Evolutionary conservation across 2,888 invertebrate genomes (phyloP), one percentile per base, ranked within the genome.

Genomic region (Linnaemya tessellans): DNA sequence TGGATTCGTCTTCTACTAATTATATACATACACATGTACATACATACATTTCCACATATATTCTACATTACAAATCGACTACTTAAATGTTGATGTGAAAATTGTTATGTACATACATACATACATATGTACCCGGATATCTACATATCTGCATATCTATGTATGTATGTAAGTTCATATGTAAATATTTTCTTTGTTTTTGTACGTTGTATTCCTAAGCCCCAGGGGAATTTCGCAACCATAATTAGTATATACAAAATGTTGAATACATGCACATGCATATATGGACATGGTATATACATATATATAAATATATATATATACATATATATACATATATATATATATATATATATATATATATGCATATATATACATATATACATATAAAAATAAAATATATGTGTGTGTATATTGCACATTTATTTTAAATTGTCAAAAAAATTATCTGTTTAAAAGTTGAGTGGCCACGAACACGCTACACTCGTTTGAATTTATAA

Each of bases 361-460:
- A 9, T 25, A 43, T 9, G n/a, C 38, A 41, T 41, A 9, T 41
- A 41, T 9, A 41, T 41, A 3, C 9, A 9, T 41, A 41, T 11
- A 41, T 41, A 41, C 38, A 41, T 41, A 3, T 30, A 30, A 30
- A 30, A 30, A 3, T 3, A 30, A 30, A 7, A 9, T 11, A 13
- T 13, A 41, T 56, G 8, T 58, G 7, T 1, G 4, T 35, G 9
- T 49, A 1, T 35, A 18, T 67, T 49, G 43, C 30, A 35, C 8
- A 70, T 54, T 51, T 38, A 22, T 70, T 70, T 22, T 22, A 41
- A 70, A 41, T 54, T 51, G 54, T 54, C 68, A 70, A 70, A 54
- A 51, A 68, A 18, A 13, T 35, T 68, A 22, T 68, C 7, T 20
- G 0, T 68, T 67, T 54, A 22, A 70, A 38, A 38, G 38, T 70